These are phyloP conservation scores for Anniella stebbinsi DNA, from an alignment of 2,797 vertebrate genomes.

Conservation along the genomic window DNA sequence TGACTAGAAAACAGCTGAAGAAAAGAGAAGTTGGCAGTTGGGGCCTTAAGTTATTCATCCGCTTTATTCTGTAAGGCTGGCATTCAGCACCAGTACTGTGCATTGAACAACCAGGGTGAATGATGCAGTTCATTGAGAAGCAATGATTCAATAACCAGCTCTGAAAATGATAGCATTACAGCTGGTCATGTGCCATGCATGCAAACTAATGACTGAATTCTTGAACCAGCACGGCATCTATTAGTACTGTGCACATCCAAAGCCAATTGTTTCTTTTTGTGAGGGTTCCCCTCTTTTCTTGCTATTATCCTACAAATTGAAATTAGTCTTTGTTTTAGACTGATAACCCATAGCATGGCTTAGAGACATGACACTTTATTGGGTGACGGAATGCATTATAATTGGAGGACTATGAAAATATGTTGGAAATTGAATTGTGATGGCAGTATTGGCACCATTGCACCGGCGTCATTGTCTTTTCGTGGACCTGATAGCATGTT, in stretches of 20 bases:
- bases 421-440: slow-evolving; percentile 73
- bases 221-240: slow-evolving; percentile 47
- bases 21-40: slow-evolving; percentile 28
- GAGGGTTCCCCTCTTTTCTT: slow-evolving; percentile 50
- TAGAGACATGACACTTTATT: slow-evolving; percentile 58
- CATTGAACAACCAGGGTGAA: slow-evolving; percentile 6
- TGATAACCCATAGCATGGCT: slow-evolving; percentile 64
- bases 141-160: slow-evolving; percentile 30
- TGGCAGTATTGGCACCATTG: slow-evolving; percentile 63
- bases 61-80: slow-evolving; percentile 27
- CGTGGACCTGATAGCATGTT: slow-evolving; percentile 38
- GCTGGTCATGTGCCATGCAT: slow-evolving; percentile 46
- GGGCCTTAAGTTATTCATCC: slow-evolving; percentile 43
- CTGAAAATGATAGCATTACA: slow-evolving; percentile 12
- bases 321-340: slow-evolving; percentile 71
- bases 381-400: slow-evolving; percentile 55
- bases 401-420: slow-evolving; percentile 56
- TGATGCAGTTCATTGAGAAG: slow-evolving; percentile 50
- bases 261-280: slow-evolving; percentile 47
- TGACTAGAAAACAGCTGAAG: not conserved
- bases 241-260: slow-evolving; percentile 45
- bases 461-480: slow-evolving; percentile 56
- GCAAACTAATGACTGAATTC: slow-evolving; percentile 20
- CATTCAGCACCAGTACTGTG: slow-evolving; percentile 18
- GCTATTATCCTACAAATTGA: slow-evolving; percentile 64